A percentile compares a stretch with the other conserved stretches of the same genome.
phyloP scores from a whole-genome alignment of 2,113 vertebrate species.

The Regulus satrapa region DNA sequence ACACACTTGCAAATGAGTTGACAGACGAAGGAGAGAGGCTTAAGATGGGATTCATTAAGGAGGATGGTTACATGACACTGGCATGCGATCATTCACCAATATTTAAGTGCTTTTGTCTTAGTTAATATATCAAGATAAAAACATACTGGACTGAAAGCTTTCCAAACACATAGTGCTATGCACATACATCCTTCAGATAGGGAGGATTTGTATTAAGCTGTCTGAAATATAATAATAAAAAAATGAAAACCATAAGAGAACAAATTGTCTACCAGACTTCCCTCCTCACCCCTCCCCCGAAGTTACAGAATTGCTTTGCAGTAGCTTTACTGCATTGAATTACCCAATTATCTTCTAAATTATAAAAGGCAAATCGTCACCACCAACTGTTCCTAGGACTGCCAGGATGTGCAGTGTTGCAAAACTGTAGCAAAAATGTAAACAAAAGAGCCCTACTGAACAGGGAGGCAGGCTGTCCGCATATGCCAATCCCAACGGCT shows the following conservation, averaged over 20 bases:
- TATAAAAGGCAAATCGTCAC: conserved; percentile 77
- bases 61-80: not conserved
- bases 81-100: not conserved
- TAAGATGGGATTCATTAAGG: not conserved
- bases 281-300: not conserved
- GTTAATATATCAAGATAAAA: not conserved
- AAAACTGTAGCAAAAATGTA: conserved; percentile 76
- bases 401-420: conserved; percentile 68
- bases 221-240: not conserved
- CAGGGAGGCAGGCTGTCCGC: conserved; percentile 69
- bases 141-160: not conserved
- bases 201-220: not conserved
- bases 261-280: conserved; percentile 31
- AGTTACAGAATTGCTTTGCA: conserved; percentile 60
- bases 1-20: not conserved
- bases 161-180: not conserved
- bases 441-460: conserved; percentile 75
- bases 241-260: conserved; percentile 1
- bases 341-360: conserved; percentile 81
- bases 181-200: not conserved
- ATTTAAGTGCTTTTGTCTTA: not conserved
- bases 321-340: conserved; percentile 63
- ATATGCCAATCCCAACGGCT: conserved; percentile 72
- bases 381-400: conserved; percentile 75
- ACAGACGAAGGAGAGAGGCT: not conserved